Evolutionary conservation across 2,888 invertebrate genomes (phyloP), one percentile per base, ranked within the genome.

Genomic region (Lasioglossum pauxillum): DNA sequence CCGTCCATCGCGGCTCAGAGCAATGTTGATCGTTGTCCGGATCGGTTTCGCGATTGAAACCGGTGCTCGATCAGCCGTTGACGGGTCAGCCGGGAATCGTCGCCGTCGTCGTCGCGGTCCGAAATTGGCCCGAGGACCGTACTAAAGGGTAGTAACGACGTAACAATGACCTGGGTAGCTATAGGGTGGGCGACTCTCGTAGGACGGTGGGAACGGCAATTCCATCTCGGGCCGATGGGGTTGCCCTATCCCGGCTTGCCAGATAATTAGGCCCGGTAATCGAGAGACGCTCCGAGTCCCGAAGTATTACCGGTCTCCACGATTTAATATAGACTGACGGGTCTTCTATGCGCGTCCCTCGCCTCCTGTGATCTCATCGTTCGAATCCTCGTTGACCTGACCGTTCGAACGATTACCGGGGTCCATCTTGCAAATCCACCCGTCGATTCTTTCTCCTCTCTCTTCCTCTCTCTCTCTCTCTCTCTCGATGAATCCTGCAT

Each of bases 201-300:
- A 92, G 90, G 90, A 91, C 89, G 89, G 88, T 86, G 91, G 88
- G 90, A 90, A 92, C 86, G 89, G 92, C 92, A 92, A 92, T 94
- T 91, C 92, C 91, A 92, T 93, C 93, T 90, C 86, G 76, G 88
- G 84, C 91, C 90, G 93, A 93, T 93, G 89, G 91, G 92, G 90
- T 93, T 91, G 87, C 91, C 90, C 91, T 91, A 93, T 92, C 92
- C 89, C 90, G 86, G 90, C 88, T 89, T 89, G 92, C 86, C 92
- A 93, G 93, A 94, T 95, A 95, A 95, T 95, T 95, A 94, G 93
- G 92, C 93, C 10, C 93, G 92, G 93, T 94, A 95, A 95, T 95
- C 92, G 93, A 93, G 93, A 91, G 81, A 77, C 87, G 89, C 84
- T 85, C 82, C 83, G 86, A 92, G 90, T 86, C 83, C 85, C 89